Evolutionary conservation across 2,888 invertebrate genomes (phyloP).

Genomic region (Plutella xylostella): DNA sequence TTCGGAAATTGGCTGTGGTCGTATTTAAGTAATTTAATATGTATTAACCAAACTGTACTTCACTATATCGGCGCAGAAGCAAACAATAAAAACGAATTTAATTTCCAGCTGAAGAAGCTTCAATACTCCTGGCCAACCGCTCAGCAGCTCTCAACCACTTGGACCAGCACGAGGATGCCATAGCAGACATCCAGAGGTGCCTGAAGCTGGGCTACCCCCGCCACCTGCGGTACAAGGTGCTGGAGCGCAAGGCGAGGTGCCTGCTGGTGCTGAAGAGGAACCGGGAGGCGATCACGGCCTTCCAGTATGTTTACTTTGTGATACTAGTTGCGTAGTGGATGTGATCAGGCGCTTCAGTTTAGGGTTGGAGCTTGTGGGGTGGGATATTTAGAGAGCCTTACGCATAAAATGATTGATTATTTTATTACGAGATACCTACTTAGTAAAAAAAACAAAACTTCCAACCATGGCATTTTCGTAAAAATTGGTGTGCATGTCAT

Average conservation of each 20-base stretch:
- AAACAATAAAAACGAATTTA: too few species aligned
- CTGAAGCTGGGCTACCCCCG: slow-evolving; percentile 76
- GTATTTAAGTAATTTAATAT: too few species aligned
- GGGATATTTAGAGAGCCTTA: too few species aligned
- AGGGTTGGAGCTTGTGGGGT: neutral
- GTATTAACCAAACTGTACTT: too few species aligned
- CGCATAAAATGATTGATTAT: too few species aligned
- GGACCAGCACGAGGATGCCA: slow-evolving; percentile 73
- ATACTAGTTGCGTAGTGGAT: neutral
- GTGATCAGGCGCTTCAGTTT: neutral
- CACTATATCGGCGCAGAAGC: too few species aligned
- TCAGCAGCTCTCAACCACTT: slow-evolving; percentile 84
- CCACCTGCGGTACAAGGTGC: slow-evolving; percentile 79
- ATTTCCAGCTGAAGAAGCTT: slow-evolving; percentile 67
- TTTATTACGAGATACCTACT: too few species aligned
- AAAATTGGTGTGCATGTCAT: too few species aligned
- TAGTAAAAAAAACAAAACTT: too few species aligned
- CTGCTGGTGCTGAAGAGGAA: slow-evolving; percentile 76
- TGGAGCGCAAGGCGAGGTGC: slow-evolving; percentile 80
- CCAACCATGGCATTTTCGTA: too few species aligned
- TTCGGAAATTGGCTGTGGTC: too few species aligned
- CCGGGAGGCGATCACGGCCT: slow-evolving; percentile 72
- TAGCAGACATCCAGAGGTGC: slow-evolving; percentile 79
- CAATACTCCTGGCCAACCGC: slow-evolving; percentile 82
- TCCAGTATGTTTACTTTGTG: slow-evolving; percentile 45